Conservation (phyloP, 2,797 vertebrate genomes). For the Rhincodon typus region DNA sequence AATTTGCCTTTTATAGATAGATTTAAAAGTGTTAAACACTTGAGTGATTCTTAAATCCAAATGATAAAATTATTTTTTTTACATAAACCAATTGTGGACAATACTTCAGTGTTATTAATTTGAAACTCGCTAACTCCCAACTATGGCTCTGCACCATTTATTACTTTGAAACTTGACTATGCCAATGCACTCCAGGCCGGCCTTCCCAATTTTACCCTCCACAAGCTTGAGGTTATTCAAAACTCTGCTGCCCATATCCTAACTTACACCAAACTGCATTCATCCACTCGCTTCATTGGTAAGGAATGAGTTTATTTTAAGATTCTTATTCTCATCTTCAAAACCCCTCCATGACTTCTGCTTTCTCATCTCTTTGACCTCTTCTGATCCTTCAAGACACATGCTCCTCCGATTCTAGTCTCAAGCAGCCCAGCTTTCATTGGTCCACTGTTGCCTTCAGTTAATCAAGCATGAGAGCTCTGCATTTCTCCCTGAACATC, state of each 20-base stretch:
- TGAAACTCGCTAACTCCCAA: background rate
- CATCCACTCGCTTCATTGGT: background rate
- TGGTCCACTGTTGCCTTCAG: background rate
- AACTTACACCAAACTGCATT: background rate
- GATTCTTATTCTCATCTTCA: background rate
- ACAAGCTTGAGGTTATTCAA: background rate
- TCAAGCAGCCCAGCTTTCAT: background rate
- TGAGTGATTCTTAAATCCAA: background rate
- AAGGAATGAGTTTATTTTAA: background rate
- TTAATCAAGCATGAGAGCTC: background rate
- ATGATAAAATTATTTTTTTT: background rate
- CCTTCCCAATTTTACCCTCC: too few species aligned
- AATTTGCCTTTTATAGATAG: background rate
- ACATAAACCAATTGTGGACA: background rate
- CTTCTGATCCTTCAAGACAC: background rate
- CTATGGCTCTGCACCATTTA: background rate
- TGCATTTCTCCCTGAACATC: background rate
- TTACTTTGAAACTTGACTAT: too few species aligned
- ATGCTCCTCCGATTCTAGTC: background rate
- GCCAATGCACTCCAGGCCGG: too few species aligned
- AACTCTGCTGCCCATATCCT: background rate
- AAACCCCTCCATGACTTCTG: background rate
- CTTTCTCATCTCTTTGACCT: background rate
- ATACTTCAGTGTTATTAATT: background rate
- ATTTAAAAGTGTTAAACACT: background rate